Conservation (phyloP, 2,113 vertebrate genomes). For the Carassius carassius region DNA sequence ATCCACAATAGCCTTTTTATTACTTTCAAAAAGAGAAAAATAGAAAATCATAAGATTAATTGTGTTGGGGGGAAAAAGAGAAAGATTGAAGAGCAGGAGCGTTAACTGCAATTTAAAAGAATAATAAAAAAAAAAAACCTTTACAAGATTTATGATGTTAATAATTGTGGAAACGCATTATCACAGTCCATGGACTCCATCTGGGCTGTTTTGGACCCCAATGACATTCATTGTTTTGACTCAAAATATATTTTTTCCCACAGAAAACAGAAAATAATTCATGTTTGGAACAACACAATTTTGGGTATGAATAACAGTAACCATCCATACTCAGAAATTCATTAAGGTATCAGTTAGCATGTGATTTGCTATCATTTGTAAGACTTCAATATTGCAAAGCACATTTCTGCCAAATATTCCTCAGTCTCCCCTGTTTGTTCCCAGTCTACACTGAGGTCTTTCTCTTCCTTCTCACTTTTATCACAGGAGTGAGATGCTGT, state of each 20-base stretch:
- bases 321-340: not conserved
- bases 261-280: not conserved
- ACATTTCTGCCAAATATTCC: conserved; percentile 11
- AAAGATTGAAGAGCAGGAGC: not conserved
- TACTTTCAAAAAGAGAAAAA: not conserved
- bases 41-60: too few species aligned
- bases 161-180: not conserved
- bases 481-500: conserved; percentile 35
- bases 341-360: not conserved
- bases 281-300: not conserved
- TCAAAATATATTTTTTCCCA: not conserved
- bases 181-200: not conserved
- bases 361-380: not conserved
- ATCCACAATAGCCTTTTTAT: not conserved
- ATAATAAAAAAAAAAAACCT: too few species aligned
- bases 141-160: not conserved
- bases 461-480: conserved; percentile 29
- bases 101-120: not conserved
- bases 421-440: conserved; percentile 3
- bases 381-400: conserved; percentile 18
- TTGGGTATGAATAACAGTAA: not conserved
- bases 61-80: too few species aligned
- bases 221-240: not conserved
- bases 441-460: conserved; percentile 6
- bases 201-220: not conserved